Percentiles rank a stretch among this genome's conserved stretches.
Conservation (phyloP, 1,140 invertebrate species). For the Lethrus apterus region DNA sequence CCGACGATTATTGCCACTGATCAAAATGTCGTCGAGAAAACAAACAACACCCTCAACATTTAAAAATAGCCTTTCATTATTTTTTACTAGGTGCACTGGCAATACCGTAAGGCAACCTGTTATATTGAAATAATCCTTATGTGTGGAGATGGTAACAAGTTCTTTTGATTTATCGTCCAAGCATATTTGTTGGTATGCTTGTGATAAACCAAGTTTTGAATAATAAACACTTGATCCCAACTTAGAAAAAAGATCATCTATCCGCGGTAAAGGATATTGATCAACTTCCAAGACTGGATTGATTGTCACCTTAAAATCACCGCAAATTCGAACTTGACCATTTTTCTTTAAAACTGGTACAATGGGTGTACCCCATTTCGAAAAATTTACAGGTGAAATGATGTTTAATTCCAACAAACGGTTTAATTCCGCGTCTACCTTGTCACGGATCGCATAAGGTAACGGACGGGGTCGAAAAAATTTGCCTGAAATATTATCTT, state of each 20-base stretch:
- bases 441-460: slow-evolving; percentile 5
- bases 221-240: slow-evolving; percentile 4
- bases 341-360: slow-evolving; percentile 1
- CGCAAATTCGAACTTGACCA: neutral
- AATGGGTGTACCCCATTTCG: slow-evolving; percentile 11
- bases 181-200: slow-evolving; percentile 37
- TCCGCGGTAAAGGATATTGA: neutral
- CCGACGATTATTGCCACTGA: slow-evolving; percentile 11
- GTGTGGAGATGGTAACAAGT: slow-evolving; percentile 39
- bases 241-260: slow-evolving; percentile 1
- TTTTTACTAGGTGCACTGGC: slow-evolving; percentile 6
- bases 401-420: neutral
- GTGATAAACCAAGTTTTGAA: slow-evolving; percentile 2
- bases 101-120: slow-evolving; percentile 6
- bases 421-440: slow-evolving; percentile 5
- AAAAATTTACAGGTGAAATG: neutral
- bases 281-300: neutral
- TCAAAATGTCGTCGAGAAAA: slow-evolving; percentile 25
- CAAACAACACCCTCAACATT: slow-evolving; percentile 14
- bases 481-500: too few species aligned
- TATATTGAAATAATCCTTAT: too few species aligned
- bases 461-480: too few species aligned
- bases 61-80: slow-evolving; percentile 15
- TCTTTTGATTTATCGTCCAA: slow-evolving; percentile 32
- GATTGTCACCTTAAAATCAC: slow-evolving; percentile 7